Conservation (phyloP, 2,797 vertebrate species). For the Propithecus deckenii region DNA sequence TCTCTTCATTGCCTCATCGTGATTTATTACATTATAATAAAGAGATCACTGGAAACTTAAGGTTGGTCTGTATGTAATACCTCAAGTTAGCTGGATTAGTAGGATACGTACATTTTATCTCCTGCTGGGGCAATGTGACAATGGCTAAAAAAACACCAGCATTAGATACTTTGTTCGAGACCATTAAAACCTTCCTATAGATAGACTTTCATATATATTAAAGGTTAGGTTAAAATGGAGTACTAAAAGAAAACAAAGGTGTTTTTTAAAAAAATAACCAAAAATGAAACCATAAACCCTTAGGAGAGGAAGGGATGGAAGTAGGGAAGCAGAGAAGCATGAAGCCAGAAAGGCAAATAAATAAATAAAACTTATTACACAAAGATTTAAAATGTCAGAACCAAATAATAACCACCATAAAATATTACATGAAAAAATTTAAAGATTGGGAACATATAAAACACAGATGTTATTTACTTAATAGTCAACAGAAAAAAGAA, state of each 20-base stretch:
- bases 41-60: neutral
- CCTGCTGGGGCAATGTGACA: neutral
- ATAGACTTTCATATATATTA: neutral
- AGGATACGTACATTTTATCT: neutral
- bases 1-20: neutral
- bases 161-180: neutral
- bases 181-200: neutral
- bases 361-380: neutral
- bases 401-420: neutral
- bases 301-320: neutral
- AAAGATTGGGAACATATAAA: neutral
- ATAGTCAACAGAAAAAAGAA: neutral
- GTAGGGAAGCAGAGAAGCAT: neutral
- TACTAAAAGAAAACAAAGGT: neutral
- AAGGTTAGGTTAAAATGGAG: neutral
- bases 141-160: neutral
- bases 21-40: fast-evolving
- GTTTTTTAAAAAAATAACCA: neutral
- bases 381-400: neutral
- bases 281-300: neutral
- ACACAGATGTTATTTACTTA: neutral
- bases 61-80: neutral
- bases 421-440: neutral
- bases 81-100: neutral
- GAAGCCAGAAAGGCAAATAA: neutral